Evolutionary conservation across 1,140 invertebrate species (phyloP).

Genomic region (fruit fly (Drosophila melanogaster)): DNA sequence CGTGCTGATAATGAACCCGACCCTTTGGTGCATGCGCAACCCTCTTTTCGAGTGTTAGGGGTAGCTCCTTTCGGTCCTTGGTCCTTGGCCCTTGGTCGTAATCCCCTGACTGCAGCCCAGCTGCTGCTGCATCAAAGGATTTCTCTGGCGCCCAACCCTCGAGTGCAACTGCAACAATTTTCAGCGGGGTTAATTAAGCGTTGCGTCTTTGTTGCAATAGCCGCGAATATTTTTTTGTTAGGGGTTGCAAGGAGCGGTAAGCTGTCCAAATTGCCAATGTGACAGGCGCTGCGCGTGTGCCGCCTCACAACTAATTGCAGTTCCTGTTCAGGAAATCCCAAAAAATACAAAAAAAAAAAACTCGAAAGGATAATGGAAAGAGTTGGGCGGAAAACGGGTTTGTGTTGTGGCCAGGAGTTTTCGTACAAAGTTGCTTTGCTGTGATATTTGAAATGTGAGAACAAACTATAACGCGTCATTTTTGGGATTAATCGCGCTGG

Average conservation of each 20-base stretch:
- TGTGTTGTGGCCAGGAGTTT: slow-evolving; percentile 2
- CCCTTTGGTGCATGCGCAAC: slow-evolving; percentile 53
- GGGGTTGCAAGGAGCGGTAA: slow-evolving; percentile 47
- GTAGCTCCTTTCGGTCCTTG: slow-evolving; percentile 30
- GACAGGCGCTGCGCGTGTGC: slow-evolving; percentile 69
- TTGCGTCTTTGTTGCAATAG: slow-evolving; percentile 75
- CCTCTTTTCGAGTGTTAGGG: slow-evolving; percentile 43
- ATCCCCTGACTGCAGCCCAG: slow-evolving; percentile 66
- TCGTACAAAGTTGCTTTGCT: slow-evolving; percentile 23
- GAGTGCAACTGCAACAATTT: slow-evolving; percentile 65
- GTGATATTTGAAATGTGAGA: slow-evolving; percentile 9
- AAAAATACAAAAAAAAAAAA: slow-evolving; percentile 20
- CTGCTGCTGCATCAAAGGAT: slow-evolving; percentile 74
- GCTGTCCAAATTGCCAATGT: slow-evolving; percentile 70
- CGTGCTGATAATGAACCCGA: slow-evolving; percentile 77
- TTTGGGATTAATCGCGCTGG: not conserved
- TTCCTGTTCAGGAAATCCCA: slow-evolving; percentile 35
- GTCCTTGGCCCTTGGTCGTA: slow-evolving; percentile 23
- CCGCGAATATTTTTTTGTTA: slow-evolving; percentile 50
- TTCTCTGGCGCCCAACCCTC: slow-evolving; percentile 17
- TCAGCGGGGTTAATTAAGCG: slow-evolving; percentile 70
- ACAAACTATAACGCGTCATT: not conserved
- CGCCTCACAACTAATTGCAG: slow-evolving; percentile 71
- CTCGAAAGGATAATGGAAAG: slow-evolving; percentile 20
- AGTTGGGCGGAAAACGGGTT: slow-evolving; percentile 37